phyloP scores from a whole-genome alignment of 2,888 invertebrate genomes.

The Tipula vernalis region DNA sequence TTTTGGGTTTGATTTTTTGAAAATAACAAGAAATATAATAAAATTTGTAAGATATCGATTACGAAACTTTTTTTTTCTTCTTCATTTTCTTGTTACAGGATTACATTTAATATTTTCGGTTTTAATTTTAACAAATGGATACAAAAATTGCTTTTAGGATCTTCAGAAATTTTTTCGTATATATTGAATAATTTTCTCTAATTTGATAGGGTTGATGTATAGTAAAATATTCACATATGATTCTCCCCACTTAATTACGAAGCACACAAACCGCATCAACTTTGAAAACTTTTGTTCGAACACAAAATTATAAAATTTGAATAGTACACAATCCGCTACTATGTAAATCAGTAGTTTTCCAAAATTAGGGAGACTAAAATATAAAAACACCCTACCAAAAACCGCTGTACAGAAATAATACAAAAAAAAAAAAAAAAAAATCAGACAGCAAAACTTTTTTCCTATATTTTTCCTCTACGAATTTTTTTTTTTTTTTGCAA shows the following conservation, averaged over 20 bases:
- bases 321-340: not conserved
- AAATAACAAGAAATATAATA: not conserved
- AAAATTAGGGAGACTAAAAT: not conserved
- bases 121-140: not conserved
- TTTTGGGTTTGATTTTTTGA: not conserved
- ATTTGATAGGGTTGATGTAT: conserved; percentile 5
- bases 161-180: not conserved
- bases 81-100: not conserved
- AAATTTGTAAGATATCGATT: not conserved
- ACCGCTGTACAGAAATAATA: not conserved
- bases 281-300: not conserved
- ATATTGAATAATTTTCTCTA: not conserved
- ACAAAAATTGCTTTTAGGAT: not conserved
- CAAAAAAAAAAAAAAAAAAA: not conserved
- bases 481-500: not conserved
- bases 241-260: too few species aligned
- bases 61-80: not conserved
- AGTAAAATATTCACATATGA: too few species aligned
- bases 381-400: not conserved
- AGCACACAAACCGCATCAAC: not conserved
- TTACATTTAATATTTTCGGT: not conserved
- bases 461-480: not conserved
- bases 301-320: not conserved
- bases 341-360: not conserved
- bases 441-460: not conserved